These are phyloP conservation scores for Epiblema foenella DNA, from an alignment of 2,888 invertebrate species.

Conservation along the genomic window DNA sequence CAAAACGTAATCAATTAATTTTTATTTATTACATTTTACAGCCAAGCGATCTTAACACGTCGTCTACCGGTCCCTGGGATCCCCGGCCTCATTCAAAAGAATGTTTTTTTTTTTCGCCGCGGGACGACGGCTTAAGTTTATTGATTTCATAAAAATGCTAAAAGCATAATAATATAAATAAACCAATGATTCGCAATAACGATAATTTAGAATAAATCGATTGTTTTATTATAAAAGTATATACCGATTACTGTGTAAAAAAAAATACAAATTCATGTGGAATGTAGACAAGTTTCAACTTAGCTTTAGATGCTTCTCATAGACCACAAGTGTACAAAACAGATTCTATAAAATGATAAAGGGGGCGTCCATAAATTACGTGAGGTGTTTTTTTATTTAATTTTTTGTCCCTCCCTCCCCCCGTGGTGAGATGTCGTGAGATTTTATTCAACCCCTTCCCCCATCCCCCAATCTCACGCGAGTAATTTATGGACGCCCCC, in stretches of 20 bases:
- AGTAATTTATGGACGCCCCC: too few species aligned
- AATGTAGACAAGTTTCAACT: constrained; percentile 12
- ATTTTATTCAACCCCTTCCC: too few species aligned
- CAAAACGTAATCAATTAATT: not conserved
- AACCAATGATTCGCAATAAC: constrained; percentile 1
- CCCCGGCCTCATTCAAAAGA: too few species aligned
- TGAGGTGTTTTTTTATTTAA: too few species aligned
- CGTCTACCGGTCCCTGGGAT: too few species aligned
- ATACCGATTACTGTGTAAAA: not conserved
- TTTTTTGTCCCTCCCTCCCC: too few species aligned
- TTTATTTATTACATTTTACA: not conserved
- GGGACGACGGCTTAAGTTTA: too few species aligned
- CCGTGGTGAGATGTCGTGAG: too few species aligned
- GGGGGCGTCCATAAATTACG: too few species aligned
- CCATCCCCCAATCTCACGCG: too few species aligned
- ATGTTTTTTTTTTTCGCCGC: too few species aligned
- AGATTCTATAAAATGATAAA: not conserved
- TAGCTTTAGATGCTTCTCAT: not conserved
- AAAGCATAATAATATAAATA: not conserved
- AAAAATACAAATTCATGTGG: constrained; percentile 6
- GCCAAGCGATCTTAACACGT: not conserved
- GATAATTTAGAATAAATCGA: not conserved
- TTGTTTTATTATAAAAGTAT: not conserved
- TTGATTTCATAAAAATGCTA: not conserved
- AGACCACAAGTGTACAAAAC: not conserved